These are phyloP conservation scores for Ophioninae sp. DNA, from an alignment of 2,888 invertebrate genomes.

Conservation along the genomic window DNA sequence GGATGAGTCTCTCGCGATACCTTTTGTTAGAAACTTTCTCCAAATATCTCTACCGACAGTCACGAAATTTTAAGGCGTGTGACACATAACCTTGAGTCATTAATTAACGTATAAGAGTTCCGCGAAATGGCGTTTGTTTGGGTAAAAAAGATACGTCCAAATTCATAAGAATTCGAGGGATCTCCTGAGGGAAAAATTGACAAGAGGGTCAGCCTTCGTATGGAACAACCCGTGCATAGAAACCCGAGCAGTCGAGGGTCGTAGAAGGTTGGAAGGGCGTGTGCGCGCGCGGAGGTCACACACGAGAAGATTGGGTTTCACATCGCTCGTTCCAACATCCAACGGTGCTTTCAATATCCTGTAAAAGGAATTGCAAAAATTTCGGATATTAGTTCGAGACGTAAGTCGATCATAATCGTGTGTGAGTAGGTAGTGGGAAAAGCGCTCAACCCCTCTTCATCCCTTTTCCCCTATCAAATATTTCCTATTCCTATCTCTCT, in stretches of 20 bases:
- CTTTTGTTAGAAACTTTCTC: too few relatives aligned
- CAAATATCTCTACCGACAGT: too few relatives aligned
- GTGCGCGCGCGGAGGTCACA: not conserved
- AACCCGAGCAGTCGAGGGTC: not conserved
- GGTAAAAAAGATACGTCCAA: not conserved
- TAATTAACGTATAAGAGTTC: too few relatives aligned
- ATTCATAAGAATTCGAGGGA: not conserved
- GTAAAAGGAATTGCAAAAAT: constrained; percentile 77
- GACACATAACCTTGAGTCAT: too few relatives aligned
- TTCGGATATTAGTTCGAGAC: constrained; percentile 75
- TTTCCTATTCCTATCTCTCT: constrained; percentile 14
- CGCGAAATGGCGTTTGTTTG: not conserved
- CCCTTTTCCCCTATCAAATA: constrained; percentile 27
- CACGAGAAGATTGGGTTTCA: constrained; percentile 65
- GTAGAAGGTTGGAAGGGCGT: not conserved
- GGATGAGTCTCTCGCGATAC: too few relatives aligned
- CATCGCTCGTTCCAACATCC: constrained; percentile 51
- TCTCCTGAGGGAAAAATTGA: not conserved
- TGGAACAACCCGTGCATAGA: not conserved
- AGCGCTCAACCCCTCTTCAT: constrained; percentile 32
- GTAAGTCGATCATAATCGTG: constrained; percentile 75
- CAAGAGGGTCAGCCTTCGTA: not conserved
- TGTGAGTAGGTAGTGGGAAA: constrained; percentile 61
- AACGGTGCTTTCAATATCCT: constrained; percentile 72
- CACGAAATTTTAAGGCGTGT: too few relatives aligned